Evolutionary conservation across 2,113 vertebrate genomes (phyloP).

Genomic region (Takifugu flavidus): DNA sequence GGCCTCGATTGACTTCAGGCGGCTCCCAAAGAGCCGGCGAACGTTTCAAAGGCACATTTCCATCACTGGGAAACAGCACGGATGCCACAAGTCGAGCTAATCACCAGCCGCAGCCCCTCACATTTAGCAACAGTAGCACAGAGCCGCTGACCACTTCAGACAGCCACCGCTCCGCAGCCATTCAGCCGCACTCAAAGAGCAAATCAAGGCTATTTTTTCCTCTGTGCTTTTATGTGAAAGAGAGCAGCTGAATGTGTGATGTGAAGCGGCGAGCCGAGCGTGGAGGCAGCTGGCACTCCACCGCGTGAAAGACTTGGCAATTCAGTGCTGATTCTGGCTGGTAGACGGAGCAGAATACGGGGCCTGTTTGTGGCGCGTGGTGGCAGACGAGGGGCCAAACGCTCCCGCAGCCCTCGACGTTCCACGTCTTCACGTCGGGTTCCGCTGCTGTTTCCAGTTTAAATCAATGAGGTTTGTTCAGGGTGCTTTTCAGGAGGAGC

Average conservation of each 20-base stretch:
- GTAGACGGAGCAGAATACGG: slow-evolving; percentile 58
- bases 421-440: slow-evolving; percentile 34
- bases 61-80: slow-evolving; percentile 57
- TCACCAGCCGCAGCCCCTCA: slow-evolving; percentile 60
- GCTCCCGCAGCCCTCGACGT: slow-evolving; percentile 57
- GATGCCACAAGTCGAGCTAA: slow-evolving; percentile 57
- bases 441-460: slow-evolving; percentile 15
- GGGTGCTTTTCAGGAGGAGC: slow-evolving; percentile 3
- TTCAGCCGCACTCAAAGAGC: slow-evolving; percentile 60
- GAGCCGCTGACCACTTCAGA: slow-evolving; percentile 68
- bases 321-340: slow-evolving; percentile 58
- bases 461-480: slow-evolving; percentile 38
- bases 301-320: slow-evolving; percentile 61
- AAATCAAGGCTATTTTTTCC: slow-evolving; percentile 74
- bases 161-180: slow-evolving; percentile 62
- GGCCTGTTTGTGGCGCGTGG: slow-evolving; percentile 53
- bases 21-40: slow-evolving; percentile 31
- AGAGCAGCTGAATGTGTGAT: slow-evolving; percentile 61
- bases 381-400: slow-evolving; percentile 61
- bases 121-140: slow-evolving; percentile 62
- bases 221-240: slow-evolving; percentile 69
- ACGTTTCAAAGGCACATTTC: slow-evolving; percentile 55
- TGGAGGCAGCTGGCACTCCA: slow-evolving; percentile 72
- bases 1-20: slow-evolving; percentile 59
- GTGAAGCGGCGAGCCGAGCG: slow-evolving; percentile 49